Percentiles rank a stretch among this genome's conserved stretches.
phyloP scores from a whole-genome alignment of 2,113 vertebrate genomes.

The Proteles cristata region DNA sequence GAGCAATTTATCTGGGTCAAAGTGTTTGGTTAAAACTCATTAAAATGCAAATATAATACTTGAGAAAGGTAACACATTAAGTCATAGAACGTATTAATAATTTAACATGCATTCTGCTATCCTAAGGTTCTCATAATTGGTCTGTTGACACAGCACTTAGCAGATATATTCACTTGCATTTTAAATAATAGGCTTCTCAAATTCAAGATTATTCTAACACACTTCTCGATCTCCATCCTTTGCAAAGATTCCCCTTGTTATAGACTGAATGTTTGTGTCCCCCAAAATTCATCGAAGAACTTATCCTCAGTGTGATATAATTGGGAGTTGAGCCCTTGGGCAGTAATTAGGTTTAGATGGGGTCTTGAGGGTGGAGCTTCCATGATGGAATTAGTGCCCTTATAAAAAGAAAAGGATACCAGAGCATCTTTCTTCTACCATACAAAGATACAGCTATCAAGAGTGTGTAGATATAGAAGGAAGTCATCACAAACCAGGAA shows the following conservation, averaged over 20 bases:
- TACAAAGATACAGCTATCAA: not conserved
- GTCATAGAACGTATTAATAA: constrained; percentile 70
- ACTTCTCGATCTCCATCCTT: not conserved
- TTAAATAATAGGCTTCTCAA: constrained; percentile 58
- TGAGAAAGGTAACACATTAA: constrained; percentile 66
- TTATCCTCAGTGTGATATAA: not conserved
- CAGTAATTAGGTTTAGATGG: not conserved
- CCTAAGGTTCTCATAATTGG: constrained; percentile 64
- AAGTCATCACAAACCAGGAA: not conserved
- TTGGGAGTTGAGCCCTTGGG: not conserved
- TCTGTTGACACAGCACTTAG: constrained; percentile 67
- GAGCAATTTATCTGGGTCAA: constrained; percentile 60
- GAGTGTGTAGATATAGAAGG: not conserved
- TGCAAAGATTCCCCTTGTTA: not conserved
- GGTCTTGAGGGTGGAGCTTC: not conserved
- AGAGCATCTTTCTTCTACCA: not conserved
- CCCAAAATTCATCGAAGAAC: not conserved
- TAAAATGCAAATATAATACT: constrained; percentile 72
- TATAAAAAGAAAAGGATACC: not conserved
- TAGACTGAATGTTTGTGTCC: not conserved
- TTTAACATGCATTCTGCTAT: constrained; percentile 60
- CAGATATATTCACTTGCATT: constrained; percentile 45
- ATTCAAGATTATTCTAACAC: constrained; percentile 10
- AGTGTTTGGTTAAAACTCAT: constrained; percentile 65
- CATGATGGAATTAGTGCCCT: not conserved